A percentile compares a stretch with the other conserved stretches of the same genome.
Conservation (phyloP, 2,888 invertebrate species). For the Steinernema scapterisci region DNA sequence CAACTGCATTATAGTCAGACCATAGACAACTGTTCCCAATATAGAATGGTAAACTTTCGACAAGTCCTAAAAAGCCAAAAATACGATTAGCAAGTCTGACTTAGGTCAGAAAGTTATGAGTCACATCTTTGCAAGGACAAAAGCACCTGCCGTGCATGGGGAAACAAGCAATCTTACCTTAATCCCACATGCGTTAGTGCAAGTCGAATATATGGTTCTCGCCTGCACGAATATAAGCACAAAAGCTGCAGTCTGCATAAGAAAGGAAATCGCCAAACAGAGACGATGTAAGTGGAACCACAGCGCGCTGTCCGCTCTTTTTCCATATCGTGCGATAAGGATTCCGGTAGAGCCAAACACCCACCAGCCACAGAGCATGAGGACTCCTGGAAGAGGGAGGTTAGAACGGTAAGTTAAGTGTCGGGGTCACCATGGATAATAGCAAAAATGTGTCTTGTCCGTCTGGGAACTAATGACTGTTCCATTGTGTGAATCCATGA, state of each 20-base stretch:
- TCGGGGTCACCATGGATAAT: background rate
- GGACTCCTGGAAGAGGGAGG: too few species aligned
- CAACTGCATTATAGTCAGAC: background rate
- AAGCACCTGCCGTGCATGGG: too few species aligned
- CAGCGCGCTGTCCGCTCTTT: background rate
- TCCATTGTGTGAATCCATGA: slow-evolving; percentile 17
- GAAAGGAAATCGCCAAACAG: background rate
- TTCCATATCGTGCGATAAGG: slow-evolving; percentile 8
- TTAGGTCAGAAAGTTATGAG: too few species aligned
- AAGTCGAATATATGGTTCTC: background rate
- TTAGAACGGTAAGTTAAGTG: background rate
- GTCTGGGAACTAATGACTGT: background rate
- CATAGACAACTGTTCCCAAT: background rate
- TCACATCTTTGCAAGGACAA: too few species aligned
- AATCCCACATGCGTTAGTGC: background rate
- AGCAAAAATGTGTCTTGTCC: slow-evolving; percentile 4
- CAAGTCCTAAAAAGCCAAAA: background rate
- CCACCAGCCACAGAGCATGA: slow-evolving; percentile 21
- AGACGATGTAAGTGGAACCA: slow-evolving; percentile 18
- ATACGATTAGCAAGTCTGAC: too few species aligned
- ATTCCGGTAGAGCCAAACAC: slow-evolving; percentile 2
- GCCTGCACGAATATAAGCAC: slow-evolving; percentile 10
- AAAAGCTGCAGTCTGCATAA: background rate
- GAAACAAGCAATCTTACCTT: background rate
- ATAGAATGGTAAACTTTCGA: background rate